Conservation (phyloP, 2,888 invertebrate genomes). For the Drymonia ruficornis region DNA sequence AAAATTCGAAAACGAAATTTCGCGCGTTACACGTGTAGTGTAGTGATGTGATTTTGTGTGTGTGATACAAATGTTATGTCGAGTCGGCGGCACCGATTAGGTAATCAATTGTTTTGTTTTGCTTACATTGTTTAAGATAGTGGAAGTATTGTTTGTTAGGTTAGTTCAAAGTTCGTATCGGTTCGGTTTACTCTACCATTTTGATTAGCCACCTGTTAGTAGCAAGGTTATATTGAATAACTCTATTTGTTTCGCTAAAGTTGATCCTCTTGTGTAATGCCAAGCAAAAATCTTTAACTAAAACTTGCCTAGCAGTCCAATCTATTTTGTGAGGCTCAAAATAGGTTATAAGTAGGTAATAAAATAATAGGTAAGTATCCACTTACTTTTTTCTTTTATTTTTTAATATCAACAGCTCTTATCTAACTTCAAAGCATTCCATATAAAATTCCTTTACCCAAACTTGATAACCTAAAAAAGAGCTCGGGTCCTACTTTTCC, state of each 20-base stretch:
- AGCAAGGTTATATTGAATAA: no score
- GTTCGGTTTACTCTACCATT: no score
- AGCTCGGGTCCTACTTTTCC: not conserved
- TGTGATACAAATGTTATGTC: constrained; percentile 52
- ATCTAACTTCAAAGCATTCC: not conserved
- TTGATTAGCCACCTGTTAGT: no score
- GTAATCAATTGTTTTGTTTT: constrained; percentile 35
- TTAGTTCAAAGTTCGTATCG: not conserved
- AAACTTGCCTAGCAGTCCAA: no score
- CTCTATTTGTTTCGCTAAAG: no score
- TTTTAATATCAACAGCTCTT: no score
- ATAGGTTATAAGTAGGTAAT: no score
- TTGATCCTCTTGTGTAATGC: no score
- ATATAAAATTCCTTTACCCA: not conserved
- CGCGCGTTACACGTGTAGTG: constrained; percentile 38
- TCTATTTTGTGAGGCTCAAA: no score
- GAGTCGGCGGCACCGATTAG: constrained; percentile 54
- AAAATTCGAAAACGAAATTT: constrained; percentile 38
- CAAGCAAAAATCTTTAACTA: no score
- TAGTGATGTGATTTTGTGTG: constrained; percentile 51
- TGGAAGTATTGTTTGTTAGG: not conserved
- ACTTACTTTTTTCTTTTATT: no score
- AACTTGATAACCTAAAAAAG: not conserved
- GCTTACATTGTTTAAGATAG: not conserved
- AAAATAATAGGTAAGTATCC: no score